Base-by-base conservation (phyloP, 2,888 invertebrate genomes). In the Eremobia ochroleuca region DNA sequence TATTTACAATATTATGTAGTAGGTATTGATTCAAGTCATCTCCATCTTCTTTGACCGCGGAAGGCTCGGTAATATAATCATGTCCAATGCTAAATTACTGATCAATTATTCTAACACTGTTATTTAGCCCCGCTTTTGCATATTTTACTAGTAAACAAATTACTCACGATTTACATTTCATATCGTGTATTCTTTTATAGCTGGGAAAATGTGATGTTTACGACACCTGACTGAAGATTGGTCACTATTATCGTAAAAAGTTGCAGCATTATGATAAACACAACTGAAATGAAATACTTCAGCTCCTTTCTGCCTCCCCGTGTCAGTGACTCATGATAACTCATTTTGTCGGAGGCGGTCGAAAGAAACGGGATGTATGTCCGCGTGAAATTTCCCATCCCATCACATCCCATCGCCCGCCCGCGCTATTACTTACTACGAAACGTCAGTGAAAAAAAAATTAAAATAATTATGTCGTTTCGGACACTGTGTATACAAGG, bases 191-290 rank as follows among this genome's bases (percentile, higher is more conserved):
- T 76, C 18, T 58, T 66, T 18, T 31, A 40, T 40, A 34, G 55
- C 25, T 46, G 28, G 43, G 18, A 74, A 76, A 76, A 55, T 65
- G 4, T 28, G 2, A 25, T 65, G 55, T 40, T 65, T 59, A 75
- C 21, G 34, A 58, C 25, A 65, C 31, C 31, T 59, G 52, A 31
- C 61, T 25, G 21, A 40, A 18, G 37, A 73, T 65, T 58, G 58
- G n/a, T 76, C 40, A 76, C 66, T 49, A 49, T 66, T 37, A 66
- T 66, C 28, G 46, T 66, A 49, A 46, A 49, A 76, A 25, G 18
- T 21, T 66, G 13, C 13, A 28, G 31, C 18, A 59, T 40, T 61
- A 59, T 40, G 71, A 37, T 40, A 65, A 21, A 40, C 40, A 28
- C 11, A 65, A 21, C 28, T 43, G 40, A 13, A 28, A 21, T 40